Evolutionary conservation across 2,888 invertebrate genomes (phyloP).

Genomic region (Drosophila setosimentum): DNA sequence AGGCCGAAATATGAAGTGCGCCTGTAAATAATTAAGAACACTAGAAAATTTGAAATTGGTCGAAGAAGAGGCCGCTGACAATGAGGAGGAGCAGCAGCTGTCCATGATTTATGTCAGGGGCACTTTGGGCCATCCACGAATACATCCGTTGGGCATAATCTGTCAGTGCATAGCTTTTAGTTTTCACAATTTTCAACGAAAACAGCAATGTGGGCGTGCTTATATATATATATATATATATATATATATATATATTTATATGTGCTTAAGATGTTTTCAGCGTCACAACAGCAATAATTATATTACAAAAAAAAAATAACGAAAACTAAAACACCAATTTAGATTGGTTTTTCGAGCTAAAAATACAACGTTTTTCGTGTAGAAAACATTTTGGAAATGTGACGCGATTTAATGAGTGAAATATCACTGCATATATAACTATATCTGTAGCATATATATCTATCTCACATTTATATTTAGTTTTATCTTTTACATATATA

Average conservation of each 20-base stretch:
- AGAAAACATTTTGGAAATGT: slow-evolving; percentile 49
- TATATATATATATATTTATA: not conserved
- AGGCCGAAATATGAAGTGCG: slow-evolving; percentile 55
- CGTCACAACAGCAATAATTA: slow-evolving; percentile 28
- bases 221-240: not conserved
- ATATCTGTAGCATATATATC: slow-evolving; percentile 15
- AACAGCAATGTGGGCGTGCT: slow-evolving; percentile 3
- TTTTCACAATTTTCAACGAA: slow-evolving; percentile 15
- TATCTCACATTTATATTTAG: slow-evolving; percentile 42
- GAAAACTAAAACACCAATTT: slow-evolving; percentile 13
- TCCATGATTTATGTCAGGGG: slow-evolving; percentile 66
- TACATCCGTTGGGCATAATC: slow-evolving; percentile 17
- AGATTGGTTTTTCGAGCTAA: slow-evolving; percentile 29
- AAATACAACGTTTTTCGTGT: slow-evolving; percentile 36
- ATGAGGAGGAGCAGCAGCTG: not conserved
- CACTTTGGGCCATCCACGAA: slow-evolving; percentile 41
- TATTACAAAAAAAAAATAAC: not conserved
- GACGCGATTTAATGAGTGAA: slow-evolving; percentile 71
- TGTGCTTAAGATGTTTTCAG: slow-evolving; percentile 16
- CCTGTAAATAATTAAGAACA: slow-evolving; percentile 65
- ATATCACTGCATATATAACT: slow-evolving; percentile 9
- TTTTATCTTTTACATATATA: slow-evolving; percentile 24
- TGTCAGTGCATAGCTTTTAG: slow-evolving; percentile 32
- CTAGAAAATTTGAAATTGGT: slow-evolving; percentile 11
- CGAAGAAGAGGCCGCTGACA: not conserved